These are phyloP conservation scores for Drosophila kikkawai DNA, from an alignment of 1,140 invertebrate genomes.

Conservation along the genomic window DNA sequence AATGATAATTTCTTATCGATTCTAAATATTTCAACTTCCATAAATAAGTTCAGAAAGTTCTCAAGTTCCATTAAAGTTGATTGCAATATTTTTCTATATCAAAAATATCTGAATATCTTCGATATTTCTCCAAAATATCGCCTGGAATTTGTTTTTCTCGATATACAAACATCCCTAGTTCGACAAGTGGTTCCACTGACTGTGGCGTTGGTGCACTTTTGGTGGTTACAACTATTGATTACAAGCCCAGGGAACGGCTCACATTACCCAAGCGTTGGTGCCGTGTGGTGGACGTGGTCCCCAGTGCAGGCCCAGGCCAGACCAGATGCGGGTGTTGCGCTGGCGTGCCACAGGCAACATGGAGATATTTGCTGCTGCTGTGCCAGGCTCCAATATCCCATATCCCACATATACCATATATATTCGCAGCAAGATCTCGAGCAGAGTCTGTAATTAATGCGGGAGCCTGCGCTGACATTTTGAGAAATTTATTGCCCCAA, in stretches of 20 bases:
- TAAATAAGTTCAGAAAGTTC: not conserved
- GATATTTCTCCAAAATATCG: not conserved
- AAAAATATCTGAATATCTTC: not conserved
- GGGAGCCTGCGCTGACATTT: slow-evolving; percentile 83
- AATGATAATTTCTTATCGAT: not conserved
- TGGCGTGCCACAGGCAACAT: slow-evolving; percentile 60
- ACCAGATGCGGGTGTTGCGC: slow-evolving; percentile 74
- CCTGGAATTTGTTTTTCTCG: not conserved
- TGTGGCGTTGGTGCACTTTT: slow-evolving; percentile 55
- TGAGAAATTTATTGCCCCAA: slow-evolving; percentile 82
- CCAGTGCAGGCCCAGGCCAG: slow-evolving; percentile 5
- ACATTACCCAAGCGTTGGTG: slow-evolving; percentile 57
- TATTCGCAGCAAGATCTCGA: slow-evolving; percentile 39
- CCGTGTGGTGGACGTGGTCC: not conserved
- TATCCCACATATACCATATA: slow-evolving; percentile 8
- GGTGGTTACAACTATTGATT: slow-evolving; percentile 83
- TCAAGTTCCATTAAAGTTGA: not conserved
- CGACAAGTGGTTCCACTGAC: slow-evolving; percentile 43
- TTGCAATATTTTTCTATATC: not conserved
- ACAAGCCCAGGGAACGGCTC: slow-evolving; percentile 71
- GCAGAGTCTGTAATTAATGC: slow-evolving; percentile 82
- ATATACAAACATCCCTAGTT: not conserved
- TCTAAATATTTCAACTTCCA: not conserved
- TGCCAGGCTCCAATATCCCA: slow-evolving; percentile 50
- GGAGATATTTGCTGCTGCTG: slow-evolving; percentile 38